A percentile compares a stretch with the other conserved stretches of the same genome.
Conservation (phyloP, 2,797 vertebrate species). For the Rhyacichthys aspro region DNA sequence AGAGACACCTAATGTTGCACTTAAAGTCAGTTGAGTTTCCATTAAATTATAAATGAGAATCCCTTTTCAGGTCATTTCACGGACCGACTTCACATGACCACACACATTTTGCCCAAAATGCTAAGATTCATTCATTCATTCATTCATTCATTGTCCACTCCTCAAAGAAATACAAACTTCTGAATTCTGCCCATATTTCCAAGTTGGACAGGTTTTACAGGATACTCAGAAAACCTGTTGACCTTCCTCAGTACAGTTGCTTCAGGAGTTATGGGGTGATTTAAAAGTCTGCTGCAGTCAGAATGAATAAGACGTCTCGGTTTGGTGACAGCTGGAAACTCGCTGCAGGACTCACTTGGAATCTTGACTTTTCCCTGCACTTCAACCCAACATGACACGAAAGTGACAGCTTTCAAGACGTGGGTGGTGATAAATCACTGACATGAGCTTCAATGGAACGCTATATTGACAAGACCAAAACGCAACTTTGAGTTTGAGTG, state of each 20-base stretch:
- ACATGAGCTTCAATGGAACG: constrained; percentile 12
- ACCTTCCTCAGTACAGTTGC: constrained; percentile 59
- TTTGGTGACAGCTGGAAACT: constrained; percentile 48
- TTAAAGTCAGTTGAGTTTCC: too few relatives aligned
- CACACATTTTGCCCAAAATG: too few relatives aligned
- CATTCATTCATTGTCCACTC: too few relatives aligned
- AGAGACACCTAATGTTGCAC: too few relatives aligned
- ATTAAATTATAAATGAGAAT: too few relatives aligned
- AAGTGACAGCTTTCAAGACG: constrained; percentile 9
- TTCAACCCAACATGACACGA: constrained; percentile 10
- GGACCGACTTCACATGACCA: too few relatives aligned
- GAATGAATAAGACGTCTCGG: constrained; percentile 49
- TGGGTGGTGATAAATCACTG: constrained; percentile 1
- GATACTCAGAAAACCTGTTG: constrained; percentile 37
- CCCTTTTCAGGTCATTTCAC: too few relatives aligned
- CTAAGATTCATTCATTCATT: too few relatives aligned
- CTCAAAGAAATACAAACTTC: too few relatives aligned
- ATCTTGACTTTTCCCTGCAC: constrained; percentile 21
- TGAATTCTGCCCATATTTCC: too few relatives aligned
- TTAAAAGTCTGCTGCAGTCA: constrained; percentile 68
- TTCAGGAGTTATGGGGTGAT: constrained; percentile 47
- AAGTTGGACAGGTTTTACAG: neutral
- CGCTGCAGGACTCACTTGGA: constrained; percentile 18
- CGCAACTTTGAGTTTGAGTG: constrained; percentile 14
- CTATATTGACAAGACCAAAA: neutral